Evolutionary conservation across 2,797 vertebrate species (phyloP).

Genomic region (Luscinia luscinia): DNA sequence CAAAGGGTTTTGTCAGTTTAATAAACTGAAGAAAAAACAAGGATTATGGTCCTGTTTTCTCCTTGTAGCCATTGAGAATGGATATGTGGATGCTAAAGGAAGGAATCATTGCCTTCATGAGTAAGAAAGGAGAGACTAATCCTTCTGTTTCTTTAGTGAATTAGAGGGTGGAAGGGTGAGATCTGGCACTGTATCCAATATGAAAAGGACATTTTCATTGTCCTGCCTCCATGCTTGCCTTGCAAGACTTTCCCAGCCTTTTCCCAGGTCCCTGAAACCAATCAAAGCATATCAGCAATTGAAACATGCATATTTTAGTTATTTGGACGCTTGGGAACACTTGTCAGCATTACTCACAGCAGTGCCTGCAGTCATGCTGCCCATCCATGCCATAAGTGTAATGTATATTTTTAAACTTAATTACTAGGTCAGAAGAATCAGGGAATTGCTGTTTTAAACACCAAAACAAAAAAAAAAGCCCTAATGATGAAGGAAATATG

Average conservation of each 20-base stretch:
- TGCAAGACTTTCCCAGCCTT: background rate
- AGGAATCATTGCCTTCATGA: background rate
- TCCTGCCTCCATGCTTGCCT: background rate
- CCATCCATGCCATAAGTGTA: background rate
- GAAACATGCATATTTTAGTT: background rate
- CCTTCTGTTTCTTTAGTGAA: background rate
- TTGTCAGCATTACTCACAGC: background rate
- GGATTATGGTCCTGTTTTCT: background rate
- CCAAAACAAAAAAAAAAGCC: background rate
- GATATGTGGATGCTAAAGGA: background rate
- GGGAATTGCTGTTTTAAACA: constrained; percentile 58
- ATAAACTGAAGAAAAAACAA: background rate
- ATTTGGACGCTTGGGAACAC: background rate
- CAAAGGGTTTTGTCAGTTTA: background rate
- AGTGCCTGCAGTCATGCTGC: background rate
- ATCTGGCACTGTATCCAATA: background rate
- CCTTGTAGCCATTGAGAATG: background rate
- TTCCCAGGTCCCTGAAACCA: background rate
- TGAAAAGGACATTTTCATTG: background rate
- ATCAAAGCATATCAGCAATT: background rate
- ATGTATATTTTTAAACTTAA: constrained; percentile 46
- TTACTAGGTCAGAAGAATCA: constrained; percentile 56
- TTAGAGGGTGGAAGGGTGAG: background rate
- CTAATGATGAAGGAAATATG: constrained; percentile 56
- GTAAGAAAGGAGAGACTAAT: background rate